Conservation (phyloP, 2,113 vertebrate species). For the Pachycephala philippinensis region DNA sequence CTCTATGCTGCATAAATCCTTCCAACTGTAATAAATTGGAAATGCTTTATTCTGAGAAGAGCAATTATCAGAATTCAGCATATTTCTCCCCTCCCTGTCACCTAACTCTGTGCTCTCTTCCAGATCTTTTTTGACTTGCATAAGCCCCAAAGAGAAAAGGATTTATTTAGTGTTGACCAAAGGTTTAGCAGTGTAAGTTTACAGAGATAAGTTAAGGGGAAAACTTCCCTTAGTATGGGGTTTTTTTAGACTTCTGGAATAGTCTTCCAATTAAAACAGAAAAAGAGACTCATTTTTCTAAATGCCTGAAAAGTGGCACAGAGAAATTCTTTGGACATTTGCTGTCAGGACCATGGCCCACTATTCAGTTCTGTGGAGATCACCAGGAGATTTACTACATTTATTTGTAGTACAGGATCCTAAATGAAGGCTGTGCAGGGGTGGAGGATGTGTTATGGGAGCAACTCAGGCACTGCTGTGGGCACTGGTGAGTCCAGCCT, state of each 20-base stretch:
- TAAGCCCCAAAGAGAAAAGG: not conserved
- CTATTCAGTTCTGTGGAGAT: not conserved
- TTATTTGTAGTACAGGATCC: not conserved
- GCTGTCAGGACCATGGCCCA: not conserved
- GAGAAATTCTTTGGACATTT: not conserved
- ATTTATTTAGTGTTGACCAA: not conserved
- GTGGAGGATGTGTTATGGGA: not conserved
- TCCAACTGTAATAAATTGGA: constrained; percentile 46
- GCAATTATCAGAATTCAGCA: constrained; percentile 48
- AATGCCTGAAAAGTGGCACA: not conserved
- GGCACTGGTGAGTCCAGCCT: not conserved
- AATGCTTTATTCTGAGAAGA: constrained; percentile 26
- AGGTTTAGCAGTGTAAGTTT: not conserved
- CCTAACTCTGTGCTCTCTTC: not conserved
- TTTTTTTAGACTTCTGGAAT: not conserved
- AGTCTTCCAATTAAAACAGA: not conserved
- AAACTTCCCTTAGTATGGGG: not conserved
- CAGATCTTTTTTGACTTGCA: not conserved
- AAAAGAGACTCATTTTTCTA: not conserved
- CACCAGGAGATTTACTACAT: not conserved
- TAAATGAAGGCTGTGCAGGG: not conserved
- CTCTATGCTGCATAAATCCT: constrained; percentile 23
- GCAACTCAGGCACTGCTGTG: not conserved
- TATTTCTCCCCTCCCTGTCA: constrained; percentile 11
- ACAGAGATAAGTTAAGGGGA: not conserved